phyloP scores from a whole-genome alignment of 2,113 vertebrate species.

The Arvicanthis niloticus region DNA sequence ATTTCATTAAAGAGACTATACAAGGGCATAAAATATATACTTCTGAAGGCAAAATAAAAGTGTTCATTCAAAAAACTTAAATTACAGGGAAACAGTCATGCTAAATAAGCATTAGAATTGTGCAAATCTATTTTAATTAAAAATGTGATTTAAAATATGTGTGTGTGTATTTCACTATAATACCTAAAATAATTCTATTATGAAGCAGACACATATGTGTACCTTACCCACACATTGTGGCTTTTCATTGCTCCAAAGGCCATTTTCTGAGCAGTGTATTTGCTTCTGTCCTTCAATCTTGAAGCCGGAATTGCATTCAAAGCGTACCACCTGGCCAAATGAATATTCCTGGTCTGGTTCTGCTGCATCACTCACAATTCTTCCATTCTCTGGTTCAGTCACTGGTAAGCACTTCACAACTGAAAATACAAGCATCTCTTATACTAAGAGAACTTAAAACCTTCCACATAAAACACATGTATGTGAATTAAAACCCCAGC shows the following conservation, averaged over 20 bases:
- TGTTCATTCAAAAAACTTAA: not conserved
- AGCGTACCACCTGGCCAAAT: conserved; percentile 86
- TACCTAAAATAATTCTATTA: not conserved
- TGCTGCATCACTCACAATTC: conserved; percentile 58
- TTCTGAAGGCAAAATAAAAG: not conserved
- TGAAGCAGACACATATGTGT: not conserved
- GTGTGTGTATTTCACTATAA: not conserved
- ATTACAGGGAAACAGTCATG: not conserved
- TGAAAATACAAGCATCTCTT: conserved; percentile 73
- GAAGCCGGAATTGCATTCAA: conserved; percentile 86
- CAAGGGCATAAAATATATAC: not conserved
- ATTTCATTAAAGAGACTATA: not conserved
- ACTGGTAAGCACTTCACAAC: conserved; percentile 86
- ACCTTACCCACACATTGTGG: conserved; percentile 91
- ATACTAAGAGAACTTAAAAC: not conserved
- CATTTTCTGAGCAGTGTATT: conserved; percentile 87
- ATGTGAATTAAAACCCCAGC: not conserved
- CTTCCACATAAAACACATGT: not conserved
- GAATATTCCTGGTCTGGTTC: conserved; percentile 80
- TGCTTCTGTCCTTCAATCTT: conserved; percentile 81
- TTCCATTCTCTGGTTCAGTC: conserved; percentile 75
- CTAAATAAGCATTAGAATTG: not conserved
- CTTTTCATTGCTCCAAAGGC: conserved; percentile 86
- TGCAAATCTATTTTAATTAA: not conserved
- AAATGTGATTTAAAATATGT: not conserved